phyloP scores from a whole-genome alignment of 2,888 invertebrate species.

The Lucinisca nassula region DNA sequence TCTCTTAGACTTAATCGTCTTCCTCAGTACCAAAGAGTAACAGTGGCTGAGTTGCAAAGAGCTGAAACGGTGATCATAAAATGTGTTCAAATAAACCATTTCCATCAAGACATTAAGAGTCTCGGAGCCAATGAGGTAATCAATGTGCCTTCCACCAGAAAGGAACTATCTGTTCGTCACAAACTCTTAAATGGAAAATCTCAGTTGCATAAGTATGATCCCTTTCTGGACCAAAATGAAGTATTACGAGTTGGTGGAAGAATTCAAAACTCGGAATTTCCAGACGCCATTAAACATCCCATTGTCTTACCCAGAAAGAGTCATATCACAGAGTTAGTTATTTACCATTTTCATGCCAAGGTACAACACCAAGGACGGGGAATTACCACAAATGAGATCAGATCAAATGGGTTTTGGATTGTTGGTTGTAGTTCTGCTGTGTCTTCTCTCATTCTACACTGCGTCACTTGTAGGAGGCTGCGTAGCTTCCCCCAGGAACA shows the following conservation, averaged over 20 bases:
- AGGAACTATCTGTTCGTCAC: not conserved
- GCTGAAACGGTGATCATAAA: not conserved
- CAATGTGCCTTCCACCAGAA: too few relatives aligned
- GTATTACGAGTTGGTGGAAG: too few relatives aligned
- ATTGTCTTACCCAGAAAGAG: too few relatives aligned
- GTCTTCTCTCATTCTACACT: slow-evolving; percentile 69
- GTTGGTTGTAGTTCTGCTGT: slow-evolving; percentile 73
- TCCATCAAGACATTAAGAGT: not conserved
- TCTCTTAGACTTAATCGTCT: not conserved
- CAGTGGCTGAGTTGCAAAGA: slow-evolving; percentile 1
- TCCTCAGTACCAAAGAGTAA: not conserved
- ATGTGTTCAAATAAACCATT: not conserved
- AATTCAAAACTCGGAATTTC: too few relatives aligned
- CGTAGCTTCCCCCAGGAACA: slow-evolving; percentile 68
- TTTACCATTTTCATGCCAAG: slow-evolving; percentile 60
- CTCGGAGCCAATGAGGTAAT: not conserved
- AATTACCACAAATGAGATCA: slow-evolving; percentile 60
- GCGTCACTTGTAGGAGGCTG: slow-evolving; percentile 78
- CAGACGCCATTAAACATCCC: too few relatives aligned
- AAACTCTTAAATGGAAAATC: not conserved
- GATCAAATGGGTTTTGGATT: slow-evolving; percentile 81
- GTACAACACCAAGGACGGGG: slow-evolving; percentile 65
- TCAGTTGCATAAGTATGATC: too few relatives aligned
- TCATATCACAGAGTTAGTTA: too few relatives aligned
- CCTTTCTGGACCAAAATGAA: too few relatives aligned